Evolutionary conservation across 2,888 invertebrate species (phyloP), one percentile per base, ranked within the genome.

Genomic region (Ophion ellenae): DNA sequence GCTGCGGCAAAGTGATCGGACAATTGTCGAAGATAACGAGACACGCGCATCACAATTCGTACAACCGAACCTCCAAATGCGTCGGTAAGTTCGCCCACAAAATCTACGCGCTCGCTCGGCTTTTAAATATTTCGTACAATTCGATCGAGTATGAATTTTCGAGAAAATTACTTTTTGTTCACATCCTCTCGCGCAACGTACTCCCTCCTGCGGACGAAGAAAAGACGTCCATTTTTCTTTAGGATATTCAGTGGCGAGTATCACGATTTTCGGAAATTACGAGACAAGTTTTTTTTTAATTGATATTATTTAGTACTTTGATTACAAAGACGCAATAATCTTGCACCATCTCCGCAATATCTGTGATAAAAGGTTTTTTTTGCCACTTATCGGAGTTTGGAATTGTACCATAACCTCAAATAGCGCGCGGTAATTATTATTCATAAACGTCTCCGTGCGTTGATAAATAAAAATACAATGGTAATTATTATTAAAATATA

Each of bases 11-110:
- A 90, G 89, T 91, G 83, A 91, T 92, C 87, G 91, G 92, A 83
- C 92, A 91, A 87, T 87, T 93, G 84, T 91, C 92, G 71, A 92
- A 91, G 90, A 92, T 93, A 82, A 89, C 92, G 32, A 90, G 91
- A 81, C 90, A 91, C 81, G 88, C 90, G 11, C 86, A 90, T 57
- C 84, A 85, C 24, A 91, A 89, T 88, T 88, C 87, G 36, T 86
- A 90, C 17, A 87, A 89, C 77, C 89, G 88, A 70, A 85, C 90
- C 59, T 83, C 90, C 36, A 90, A 90, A 88, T 90, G 91, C 74
- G 76, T 89, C 36, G 91, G 93, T 92, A 83, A 90, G 90, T 87
- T 71, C 17, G 67, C 61, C n/a, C 17, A n/a, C 28, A 24, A 32
- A 28, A 17, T 17, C 32, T 6, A 69, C 47, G 14, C 45, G 40